Evolutionary conservation across 2,113 vertebrate species (phyloP).

Genomic region (Pomatostomus ruficeps): DNA sequence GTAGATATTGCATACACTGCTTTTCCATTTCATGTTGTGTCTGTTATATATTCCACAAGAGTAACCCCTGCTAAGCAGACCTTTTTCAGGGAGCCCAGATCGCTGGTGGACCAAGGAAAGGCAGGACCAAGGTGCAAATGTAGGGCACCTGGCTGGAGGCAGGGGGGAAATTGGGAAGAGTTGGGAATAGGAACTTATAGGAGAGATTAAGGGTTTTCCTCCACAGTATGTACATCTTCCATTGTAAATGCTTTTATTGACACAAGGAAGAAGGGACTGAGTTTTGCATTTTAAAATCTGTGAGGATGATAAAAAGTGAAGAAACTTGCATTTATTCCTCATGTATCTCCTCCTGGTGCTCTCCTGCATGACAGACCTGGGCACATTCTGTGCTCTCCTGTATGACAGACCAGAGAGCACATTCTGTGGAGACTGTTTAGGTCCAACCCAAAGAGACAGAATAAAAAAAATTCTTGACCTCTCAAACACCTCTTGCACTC

Average conservation of each 20-base stretch:
- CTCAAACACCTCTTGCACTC: not conserved
- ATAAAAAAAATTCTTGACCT: not conserved
- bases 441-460: not conserved
- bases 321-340: not conserved
- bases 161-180: not conserved
- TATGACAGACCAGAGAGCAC: not conserved
- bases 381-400: not conserved
- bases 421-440: not conserved
- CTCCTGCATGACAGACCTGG: not conserved
- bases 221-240: not conserved
- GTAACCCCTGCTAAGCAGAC: not conserved
- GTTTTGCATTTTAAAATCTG: not conserved
- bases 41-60: not conserved
- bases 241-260: not conserved
- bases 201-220: not conserved
- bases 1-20: not conserved
- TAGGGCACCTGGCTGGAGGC: not conserved
- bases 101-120: fast-evolving
- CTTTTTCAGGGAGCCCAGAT: not conserved
- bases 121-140: not conserved
- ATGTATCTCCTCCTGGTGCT: not conserved
- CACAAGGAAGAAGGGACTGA: not conserved
- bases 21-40: not conserved
- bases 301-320: not conserved
- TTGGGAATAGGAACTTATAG: not conserved